These are phyloP conservation scores for Pseudotriccus pelzelni DNA, from an alignment of 2,797 vertebrate genomes.

Conservation along the genomic window DNA sequence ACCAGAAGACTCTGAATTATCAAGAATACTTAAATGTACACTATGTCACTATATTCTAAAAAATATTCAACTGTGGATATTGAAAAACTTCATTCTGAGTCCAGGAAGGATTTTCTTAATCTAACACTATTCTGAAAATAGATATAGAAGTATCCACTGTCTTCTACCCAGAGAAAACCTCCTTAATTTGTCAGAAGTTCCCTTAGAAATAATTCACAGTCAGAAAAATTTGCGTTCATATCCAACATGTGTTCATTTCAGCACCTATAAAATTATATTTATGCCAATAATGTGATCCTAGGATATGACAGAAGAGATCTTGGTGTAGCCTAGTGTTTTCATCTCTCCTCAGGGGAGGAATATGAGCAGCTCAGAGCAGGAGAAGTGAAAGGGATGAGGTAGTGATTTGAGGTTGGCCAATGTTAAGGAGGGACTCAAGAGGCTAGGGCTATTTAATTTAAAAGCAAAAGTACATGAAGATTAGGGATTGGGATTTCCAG, in stretches of 20 bases:
- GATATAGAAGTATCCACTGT: background rate
- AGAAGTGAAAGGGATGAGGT: background rate
- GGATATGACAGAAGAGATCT: background rate
- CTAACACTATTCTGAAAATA: background rate
- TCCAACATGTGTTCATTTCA: background rate
- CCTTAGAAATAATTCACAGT: background rate
- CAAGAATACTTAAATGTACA: background rate
- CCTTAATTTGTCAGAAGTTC: background rate
- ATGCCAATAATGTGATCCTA: background rate
- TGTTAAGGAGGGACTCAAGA: background rate
- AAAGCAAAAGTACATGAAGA: slow-evolving; percentile 28
- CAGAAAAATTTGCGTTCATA: background rate
- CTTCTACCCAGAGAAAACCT: background rate
- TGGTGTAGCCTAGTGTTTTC: background rate
- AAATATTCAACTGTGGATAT: background rate
- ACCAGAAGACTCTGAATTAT: background rate
- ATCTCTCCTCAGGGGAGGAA: background rate
- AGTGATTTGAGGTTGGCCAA: background rate
- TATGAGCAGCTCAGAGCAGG: background rate
- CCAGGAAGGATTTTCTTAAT: background rate
- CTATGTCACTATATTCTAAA: background rate
- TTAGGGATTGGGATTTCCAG: background rate
- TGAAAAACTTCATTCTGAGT: background rate
- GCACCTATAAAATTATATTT: background rate
- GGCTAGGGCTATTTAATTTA: background rate